A percentile compares a stretch with the other conserved stretches of the same genome.
Evolutionary conservation across 2,797 vertebrate species (phyloP).

Genomic region (Sebastes variabilis): DNA sequence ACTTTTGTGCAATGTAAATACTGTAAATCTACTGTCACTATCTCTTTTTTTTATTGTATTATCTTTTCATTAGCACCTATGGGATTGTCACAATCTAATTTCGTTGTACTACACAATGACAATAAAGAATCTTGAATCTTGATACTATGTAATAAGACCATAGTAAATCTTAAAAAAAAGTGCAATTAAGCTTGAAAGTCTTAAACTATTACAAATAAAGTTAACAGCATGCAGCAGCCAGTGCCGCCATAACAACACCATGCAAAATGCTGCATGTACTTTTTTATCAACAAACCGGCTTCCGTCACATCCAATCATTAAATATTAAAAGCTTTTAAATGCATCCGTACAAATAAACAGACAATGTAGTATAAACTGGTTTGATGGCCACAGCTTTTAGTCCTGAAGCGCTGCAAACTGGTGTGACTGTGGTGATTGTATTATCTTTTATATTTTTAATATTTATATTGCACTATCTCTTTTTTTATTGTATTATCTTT

Average conservation of each 20-base stretch:
- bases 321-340: conserved; percentile 11
- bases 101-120: too few relatives aligned
- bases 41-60: too few relatives aligned
- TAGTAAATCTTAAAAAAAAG: not conserved
- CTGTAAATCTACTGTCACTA: too few relatives aligned
- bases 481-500: too few relatives aligned
- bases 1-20: too few relatives aligned
- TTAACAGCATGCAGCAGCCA: not conserved
- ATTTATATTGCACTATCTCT: too few relatives aligned
- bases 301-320: not conserved
- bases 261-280: conserved; percentile 2
- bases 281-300: conserved; percentile 8
- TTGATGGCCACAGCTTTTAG: conserved; percentile 26
- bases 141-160: not conserved
- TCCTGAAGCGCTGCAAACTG: conserved; percentile 43
- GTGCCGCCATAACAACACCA: not conserved
- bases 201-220: not conserved
- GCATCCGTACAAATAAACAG: not conserved
- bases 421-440: not conserved
- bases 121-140: too few relatives aligned
- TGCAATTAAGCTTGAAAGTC: too few relatives aligned
- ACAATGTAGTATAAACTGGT: not conserved
- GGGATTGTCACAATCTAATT: too few relatives aligned
- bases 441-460: too few relatives aligned
- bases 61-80: too few relatives aligned